A percentile compares a stretch with the other conserved stretches of the same genome.
Evolutionary conservation across 2,888 invertebrate species (phyloP).

Genomic region (Chaetogeoica ovagalla): DNA sequence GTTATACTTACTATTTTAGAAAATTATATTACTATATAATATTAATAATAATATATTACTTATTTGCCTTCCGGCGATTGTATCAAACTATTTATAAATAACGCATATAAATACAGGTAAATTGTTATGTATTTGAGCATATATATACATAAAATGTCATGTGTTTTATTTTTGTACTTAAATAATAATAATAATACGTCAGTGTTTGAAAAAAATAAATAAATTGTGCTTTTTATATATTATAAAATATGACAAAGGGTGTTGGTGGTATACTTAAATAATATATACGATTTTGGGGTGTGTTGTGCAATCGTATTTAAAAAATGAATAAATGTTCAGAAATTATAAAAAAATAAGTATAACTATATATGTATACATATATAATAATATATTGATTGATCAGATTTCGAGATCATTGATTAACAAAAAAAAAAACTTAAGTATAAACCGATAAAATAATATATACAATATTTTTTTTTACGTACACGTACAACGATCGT

Average conservation of each 20-base stretch:
- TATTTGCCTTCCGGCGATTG: too few species aligned
- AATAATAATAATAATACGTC: neutral
- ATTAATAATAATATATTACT: too few species aligned
- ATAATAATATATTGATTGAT: constrained; percentile 18
- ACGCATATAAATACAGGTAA: too few species aligned
- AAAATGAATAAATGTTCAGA: neutral
- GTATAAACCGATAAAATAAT: neutral
- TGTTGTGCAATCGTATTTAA: neutral
- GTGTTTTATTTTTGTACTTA: constrained; percentile 33
- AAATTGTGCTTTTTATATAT: neutral
- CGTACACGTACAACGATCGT: too few species aligned
- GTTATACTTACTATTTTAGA: too few species aligned
- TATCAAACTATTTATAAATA: too few species aligned
- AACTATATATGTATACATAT: neutral
- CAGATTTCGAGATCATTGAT: constrained; percentile 40
- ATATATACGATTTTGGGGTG: too few species aligned
- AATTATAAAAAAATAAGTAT: neutral
- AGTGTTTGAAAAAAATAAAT: constrained; percentile 19
- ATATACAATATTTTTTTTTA: neutral
- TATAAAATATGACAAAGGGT: neutral
- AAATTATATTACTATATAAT: too few species aligned
- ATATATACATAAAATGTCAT: neutral
- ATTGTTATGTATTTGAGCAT: constrained; percentile 7
- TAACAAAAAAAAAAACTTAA: neutral
- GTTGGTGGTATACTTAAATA: neutral